A percentile compares a stretch with the other conserved stretches of the same genome.
These are phyloP conservation scores for Labeo catla DNA, from an alignment of 2,113 vertebrate species.

Conservation along the genomic window DNA sequence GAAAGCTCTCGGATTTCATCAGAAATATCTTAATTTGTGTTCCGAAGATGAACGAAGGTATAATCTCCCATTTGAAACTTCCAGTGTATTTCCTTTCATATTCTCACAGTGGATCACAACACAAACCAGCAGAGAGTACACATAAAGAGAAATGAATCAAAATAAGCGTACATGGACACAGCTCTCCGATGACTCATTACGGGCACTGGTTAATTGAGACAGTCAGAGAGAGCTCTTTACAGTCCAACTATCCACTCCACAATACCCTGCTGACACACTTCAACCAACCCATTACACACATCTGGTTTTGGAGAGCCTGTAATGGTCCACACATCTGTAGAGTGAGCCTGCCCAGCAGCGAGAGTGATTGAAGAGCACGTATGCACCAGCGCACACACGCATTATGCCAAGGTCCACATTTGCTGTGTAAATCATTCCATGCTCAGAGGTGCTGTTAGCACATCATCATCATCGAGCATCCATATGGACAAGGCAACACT, in stretches of 20 bases:
- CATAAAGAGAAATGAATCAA: constrained; percentile 53
- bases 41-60: too few relatives aligned
- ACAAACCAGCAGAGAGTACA: constrained; percentile 47
- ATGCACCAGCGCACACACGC: background rate
- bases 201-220: constrained; percentile 45
- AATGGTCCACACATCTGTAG: constrained; percentile 26
- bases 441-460: constrained; percentile 26
- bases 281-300: constrained; percentile 31
- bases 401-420: background rate
- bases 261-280: constrained; percentile 18
- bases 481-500: constrained; percentile 61
- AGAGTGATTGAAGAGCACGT: constrained; percentile 1
- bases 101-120: constrained; percentile 43
- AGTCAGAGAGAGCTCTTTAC: constrained; percentile 33
- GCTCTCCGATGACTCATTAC: constrained; percentile 54
- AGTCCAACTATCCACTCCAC: constrained; percentile 15
- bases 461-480: constrained; percentile 33
- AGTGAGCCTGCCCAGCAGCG: background rate
- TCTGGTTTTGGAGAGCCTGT: constrained; percentile 4
- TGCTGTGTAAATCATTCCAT: constrained; percentile 17
- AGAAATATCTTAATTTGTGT: too few relatives aligned
- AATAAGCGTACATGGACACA: constrained; percentile 43
- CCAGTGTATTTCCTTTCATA: constrained; percentile 33
- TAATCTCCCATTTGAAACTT: background rate
- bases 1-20: too few relatives aligned